Evolutionary conservation across 2,888 invertebrate species (phyloP), one percentile per base, ranked within the genome.

Genomic region (Pecten maximus): DNA sequence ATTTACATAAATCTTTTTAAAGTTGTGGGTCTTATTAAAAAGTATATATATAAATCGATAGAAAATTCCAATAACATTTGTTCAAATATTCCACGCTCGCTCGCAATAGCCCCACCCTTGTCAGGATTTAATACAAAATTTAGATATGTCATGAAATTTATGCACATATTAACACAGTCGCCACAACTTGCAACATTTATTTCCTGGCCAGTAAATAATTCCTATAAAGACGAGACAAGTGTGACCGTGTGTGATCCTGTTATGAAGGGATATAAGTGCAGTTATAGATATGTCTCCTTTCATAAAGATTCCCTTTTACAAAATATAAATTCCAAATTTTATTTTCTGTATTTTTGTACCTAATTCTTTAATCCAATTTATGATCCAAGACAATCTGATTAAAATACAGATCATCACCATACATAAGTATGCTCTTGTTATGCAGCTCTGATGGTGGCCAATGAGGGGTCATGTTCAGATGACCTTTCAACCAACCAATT

Each of bases 81-180:
- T 74, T 74, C 35, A 74, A 12, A 74, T 74, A 74, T 74, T 74
- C 74, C 6, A 23, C 12, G 35, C 74, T 74, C 23, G 74, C 16
- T 74, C 74, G 28, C 8, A 35, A 74, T 28, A 35, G 35, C 74
- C 74, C 74, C 74, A 28, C 74, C 74, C 74, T 35, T 35, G 74
- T 74, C 74, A 35, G 74, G 50, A 28, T 74, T 35, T 74, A 28
- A 74, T 74, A 74, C 74, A 74, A 35, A 54, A 74, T 74, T 35
- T 74, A 35, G 74, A 74, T 74, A 74, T 35, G 35, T 74, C 74
- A 74, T 74, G 74, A 74, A 74, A 74, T 74, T 74, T 74, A 74
- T 74, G 74, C 74, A 74, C 74, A 74, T 74, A 74, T 74, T 35
- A 28, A 74, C 74, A 10, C 35, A 35, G 74, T 74, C 35, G 74